Base-by-base conservation (phyloP, 2,888 invertebrate species). In the Synergus laeviventris region DNA sequence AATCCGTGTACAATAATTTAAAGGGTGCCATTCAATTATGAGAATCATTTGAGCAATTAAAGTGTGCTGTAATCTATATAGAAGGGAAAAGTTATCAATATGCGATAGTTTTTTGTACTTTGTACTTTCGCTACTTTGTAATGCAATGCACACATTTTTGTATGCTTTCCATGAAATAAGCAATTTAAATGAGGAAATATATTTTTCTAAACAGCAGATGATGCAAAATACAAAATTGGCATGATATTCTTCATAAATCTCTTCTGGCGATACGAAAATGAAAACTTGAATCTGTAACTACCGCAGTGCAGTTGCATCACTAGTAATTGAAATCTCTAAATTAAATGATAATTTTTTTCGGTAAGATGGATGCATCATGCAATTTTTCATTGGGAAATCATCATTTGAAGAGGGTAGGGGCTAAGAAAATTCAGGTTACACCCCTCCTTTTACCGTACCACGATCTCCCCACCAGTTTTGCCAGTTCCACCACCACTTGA, bases 401-500 rank as follows among this genome's bases (percentile, higher is more conserved):
- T 24, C 45, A 45, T 12, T 24, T 42, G 14, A 1, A 7, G 24
- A 21, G n/a, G 45, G 31, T n/a, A 54, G 70, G 49, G 16, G 66
- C 70, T 16, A 14, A 36, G 49, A 36, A 45, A 66, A 54, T 70
- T n/a, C 31, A 70, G 11, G 31, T n/a, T 45, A 49, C 70, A 70
- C 54, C 39, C 49, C 73, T 61, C 36, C 14, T 14, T 60, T 49
- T 56, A 42, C n/a, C n/a, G 18, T 66, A 49, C 54, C 38, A 62
- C 45, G n/a, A 24, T 24, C 49, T n/a, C 49, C 70, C 70, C 70
- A 70, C 70, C 24, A 70, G 11, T 49, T 31, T 11, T 31, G 49
- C 70, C 70, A 49, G 70, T 70, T 70, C 70, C 70, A 24, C 70
- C 70, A 70, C 70, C 49, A 70, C 70, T 49, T 70, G 49, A 70